phyloP scores from a whole-genome alignment of 2,113 vertebrate genomes.

The Eulemur rufifrons region DNA sequence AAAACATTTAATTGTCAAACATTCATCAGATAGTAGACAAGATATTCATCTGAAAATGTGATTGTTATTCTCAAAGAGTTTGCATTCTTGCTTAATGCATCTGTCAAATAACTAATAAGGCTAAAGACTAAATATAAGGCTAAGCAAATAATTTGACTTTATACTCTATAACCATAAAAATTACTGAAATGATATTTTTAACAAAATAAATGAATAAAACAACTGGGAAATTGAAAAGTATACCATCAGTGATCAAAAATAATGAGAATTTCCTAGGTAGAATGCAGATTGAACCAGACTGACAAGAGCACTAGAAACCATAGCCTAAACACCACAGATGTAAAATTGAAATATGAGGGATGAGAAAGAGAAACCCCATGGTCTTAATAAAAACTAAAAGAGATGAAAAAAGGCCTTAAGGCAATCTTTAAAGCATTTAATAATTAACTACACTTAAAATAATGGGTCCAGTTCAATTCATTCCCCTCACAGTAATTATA shows the following conservation, averaged over 20 bases:
- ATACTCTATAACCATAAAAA: not conserved
- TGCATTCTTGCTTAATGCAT: not conserved
- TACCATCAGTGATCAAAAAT: not conserved
- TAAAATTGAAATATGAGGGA: not conserved
- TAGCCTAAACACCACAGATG: not conserved
- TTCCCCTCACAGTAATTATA: not conserved
- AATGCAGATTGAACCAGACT: not conserved
- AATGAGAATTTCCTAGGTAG: not conserved
- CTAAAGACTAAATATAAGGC: not conserved
- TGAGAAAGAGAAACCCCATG: not conserved
- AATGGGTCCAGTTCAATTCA: not conserved
- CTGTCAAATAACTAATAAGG: not conserved
- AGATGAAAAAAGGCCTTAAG: not conserved
- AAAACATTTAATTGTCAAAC: not conserved
- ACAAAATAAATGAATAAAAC: not conserved
- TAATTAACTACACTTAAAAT: slow-evolving; percentile 7
- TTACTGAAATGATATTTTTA: not conserved
- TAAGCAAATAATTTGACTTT: not conserved
- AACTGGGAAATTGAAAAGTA: not conserved
- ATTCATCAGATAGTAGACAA: not conserved
- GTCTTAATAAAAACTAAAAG: not conserved
- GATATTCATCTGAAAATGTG: not conserved
- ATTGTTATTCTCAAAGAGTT: not conserved
- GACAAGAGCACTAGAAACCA: not conserved
- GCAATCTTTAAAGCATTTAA: not conserved